phyloP scores from a whole-genome alignment of 2,113 vertebrate species.

The Anas platyrhynchos region DNA sequence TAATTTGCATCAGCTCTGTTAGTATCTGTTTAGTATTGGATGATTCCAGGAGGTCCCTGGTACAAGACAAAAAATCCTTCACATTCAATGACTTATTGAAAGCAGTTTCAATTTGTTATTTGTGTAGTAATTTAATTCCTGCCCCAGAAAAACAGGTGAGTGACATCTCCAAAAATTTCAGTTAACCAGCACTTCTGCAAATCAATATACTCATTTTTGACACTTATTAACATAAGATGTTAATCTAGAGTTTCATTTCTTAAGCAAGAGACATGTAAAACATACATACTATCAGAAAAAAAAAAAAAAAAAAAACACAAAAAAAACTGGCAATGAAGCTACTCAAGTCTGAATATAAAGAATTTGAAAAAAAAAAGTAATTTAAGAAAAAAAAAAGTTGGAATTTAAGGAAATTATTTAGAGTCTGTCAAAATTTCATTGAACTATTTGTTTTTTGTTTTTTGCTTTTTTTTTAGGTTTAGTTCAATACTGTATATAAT shows the following conservation, averaged over 20 bases:
- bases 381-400: not conserved
- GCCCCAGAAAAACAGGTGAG: not conserved
- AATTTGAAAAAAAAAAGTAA: not conserved
- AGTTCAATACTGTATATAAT: not conserved
- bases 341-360: not conserved
- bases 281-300: not conserved
- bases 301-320: not conserved
- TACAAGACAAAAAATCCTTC: not conserved
- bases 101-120: not conserved
- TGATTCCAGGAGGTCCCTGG: not conserved
- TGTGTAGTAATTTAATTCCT: slow-evolving; percentile 1
- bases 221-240: not conserved
- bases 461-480: not conserved
- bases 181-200: not conserved
- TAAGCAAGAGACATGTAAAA: not conserved
- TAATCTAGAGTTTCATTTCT: not conserved
- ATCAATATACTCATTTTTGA: not conserved
- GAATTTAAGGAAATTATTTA: not conserved
- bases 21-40: not conserved
- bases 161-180: not conserved
- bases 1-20: not conserved
- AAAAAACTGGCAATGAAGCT: not conserved
- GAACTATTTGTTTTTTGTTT: not conserved
- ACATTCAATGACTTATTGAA: not conserved
- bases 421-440: not conserved